These are phyloP conservation scores for Conistra vaccinii DNA, from an alignment of 2,888 invertebrate species.

Conservation along the genomic window DNA sequence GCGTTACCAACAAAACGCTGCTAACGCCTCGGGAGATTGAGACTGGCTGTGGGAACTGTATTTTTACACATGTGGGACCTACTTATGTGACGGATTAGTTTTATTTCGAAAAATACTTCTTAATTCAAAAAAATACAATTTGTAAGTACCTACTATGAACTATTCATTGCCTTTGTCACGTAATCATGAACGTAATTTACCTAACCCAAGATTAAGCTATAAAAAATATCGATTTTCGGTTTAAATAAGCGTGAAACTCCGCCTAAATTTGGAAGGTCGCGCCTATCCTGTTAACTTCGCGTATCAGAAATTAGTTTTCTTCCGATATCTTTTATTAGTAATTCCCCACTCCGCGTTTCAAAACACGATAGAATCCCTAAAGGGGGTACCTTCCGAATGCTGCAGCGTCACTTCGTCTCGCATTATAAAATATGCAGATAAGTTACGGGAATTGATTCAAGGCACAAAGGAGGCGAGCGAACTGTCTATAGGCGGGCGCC, in stretches of 20 bases:
- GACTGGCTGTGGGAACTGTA: constrained; percentile 67
- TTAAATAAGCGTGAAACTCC: constrained; percentile 41
- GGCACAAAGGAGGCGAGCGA: constrained; percentile 86
- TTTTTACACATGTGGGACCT: constrained; percentile 54
- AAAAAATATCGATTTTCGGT: constrained; percentile 43
- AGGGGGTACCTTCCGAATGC: constrained; percentile 77
- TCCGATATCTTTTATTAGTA: constrained; percentile 68
- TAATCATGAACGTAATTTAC: constrained; percentile 32
- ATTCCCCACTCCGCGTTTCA: constrained; percentile 62
- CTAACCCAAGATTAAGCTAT: constrained; percentile 37
- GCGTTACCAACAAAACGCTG: constrained; percentile 76
- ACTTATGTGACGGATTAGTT: constrained; percentile 45
- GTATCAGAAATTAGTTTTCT: constrained; percentile 64
- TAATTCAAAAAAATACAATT: not conserved
- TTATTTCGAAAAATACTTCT: constrained; percentile 9
- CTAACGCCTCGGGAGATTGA: constrained; percentile 74
- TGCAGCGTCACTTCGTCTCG: constrained; percentile 85
- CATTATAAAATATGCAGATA: constrained; percentile 90
- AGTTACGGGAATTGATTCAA: constrained; percentile 90
- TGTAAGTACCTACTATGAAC: not conserved
- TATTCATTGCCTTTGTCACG: constrained; percentile 9
- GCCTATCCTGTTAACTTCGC: constrained; percentile 39
- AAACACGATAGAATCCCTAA: constrained; percentile 77
- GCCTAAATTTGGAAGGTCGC: constrained; percentile 31
- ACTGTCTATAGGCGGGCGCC: constrained; percentile 85